Evolutionary conservation across 2,888 invertebrate genomes (phyloP), one percentile per base, ranked within the genome.

Genomic region (Thymelicus acteon): DNA sequence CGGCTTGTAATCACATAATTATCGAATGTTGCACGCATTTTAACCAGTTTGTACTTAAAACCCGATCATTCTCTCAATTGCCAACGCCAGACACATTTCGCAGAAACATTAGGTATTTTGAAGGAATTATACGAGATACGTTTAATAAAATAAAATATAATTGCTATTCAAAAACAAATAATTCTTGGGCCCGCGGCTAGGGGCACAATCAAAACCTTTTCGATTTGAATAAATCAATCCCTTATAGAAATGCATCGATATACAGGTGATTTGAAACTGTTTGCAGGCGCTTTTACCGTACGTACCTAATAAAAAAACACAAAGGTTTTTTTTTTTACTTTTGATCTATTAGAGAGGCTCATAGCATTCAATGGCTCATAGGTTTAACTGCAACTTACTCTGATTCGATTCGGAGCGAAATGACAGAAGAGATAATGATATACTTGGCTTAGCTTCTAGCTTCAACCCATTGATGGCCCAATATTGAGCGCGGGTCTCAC

Each of bases 141-240:
- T 85, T 89, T 82, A 82, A 86, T 93, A 91, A 92, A 93, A 92
- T 92, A 92, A 92, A 93, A 91, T 93, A 93, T 93, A 93, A 93
- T 93, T 93, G 92, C 92, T 83, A 91, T 91, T 90, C 89, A 91
- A 92, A 93, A 93, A 92, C 93, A 93, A 93, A 93, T 93, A 92
- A 89, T 89, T 89, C 86, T 78, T 79, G 77, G 76, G 87, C 89
- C 92, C 82, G 86, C 88, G 89, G 91, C 91, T 80, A 82, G 82
- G 83, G 82, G 84, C 86, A 90, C 89, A 85, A 89, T 90, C 91
- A 88, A 88, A 88, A 87, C 85, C 84, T 85, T 90, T 90, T 91
- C 82, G 88, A 92, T 93, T 92, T 93, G 91, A 93, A 93, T 93
- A 93, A 93, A 92, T 92, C 92, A 92, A 89, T 88, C 90, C 86